Percentiles rank a stretch among this genome's conserved stretches.
These are phyloP conservation scores for Sander lucioperca DNA, from an alignment of 2,113 vertebrate species.

Conservation along the genomic window DNA sequence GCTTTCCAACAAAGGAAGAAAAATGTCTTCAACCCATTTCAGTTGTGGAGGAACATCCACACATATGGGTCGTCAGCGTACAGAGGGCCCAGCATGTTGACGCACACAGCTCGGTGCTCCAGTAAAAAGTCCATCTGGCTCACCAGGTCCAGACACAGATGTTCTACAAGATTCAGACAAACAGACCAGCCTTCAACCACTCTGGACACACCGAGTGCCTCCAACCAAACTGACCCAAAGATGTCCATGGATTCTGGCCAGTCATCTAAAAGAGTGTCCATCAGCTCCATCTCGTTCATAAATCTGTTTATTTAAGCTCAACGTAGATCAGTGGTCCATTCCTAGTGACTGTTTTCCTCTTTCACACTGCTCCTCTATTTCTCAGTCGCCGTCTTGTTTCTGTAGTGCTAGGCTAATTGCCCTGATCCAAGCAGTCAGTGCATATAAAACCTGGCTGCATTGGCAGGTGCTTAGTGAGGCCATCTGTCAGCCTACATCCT, in stretches of 20 bases:
- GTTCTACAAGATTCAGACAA: conserved; percentile 72
- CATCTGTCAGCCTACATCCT: conserved; percentile 69
- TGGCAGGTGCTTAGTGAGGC: conserved; percentile 67
- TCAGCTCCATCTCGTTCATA: conserved; percentile 41
- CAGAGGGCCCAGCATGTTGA: conserved; percentile 71
- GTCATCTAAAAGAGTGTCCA: conserved; percentile 60
- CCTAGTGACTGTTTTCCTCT: not conserved
- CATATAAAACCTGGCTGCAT: conserved; percentile 45
- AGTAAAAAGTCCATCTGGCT: conserved; percentile 73
- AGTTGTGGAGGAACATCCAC: conserved; percentile 71
- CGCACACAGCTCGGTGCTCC: conserved; percentile 74
- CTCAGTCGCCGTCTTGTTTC: conserved; percentile 8
- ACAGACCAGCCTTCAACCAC: conserved; percentile 63
- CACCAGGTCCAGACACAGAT: conserved; percentile 73
- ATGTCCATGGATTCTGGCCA: conserved; percentile 68
- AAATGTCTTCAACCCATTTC: conserved; percentile 31
- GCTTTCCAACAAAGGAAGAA: not conserved
- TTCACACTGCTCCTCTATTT: not conserved
- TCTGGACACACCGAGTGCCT: conserved; percentile 46
- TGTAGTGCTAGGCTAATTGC: conserved; percentile 12
- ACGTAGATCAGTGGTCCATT: not conserved
- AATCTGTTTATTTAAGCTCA: not conserved
- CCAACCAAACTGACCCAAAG: conserved; percentile 72
- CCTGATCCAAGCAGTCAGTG: conserved; percentile 20
- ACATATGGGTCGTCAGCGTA: conserved; percentile 72